A percentile compares a stretch with the other conserved stretches of the same genome.
phyloP scores from a whole-genome alignment of 2,888 invertebrate genomes.

The Choreutis nemorana region DNA sequence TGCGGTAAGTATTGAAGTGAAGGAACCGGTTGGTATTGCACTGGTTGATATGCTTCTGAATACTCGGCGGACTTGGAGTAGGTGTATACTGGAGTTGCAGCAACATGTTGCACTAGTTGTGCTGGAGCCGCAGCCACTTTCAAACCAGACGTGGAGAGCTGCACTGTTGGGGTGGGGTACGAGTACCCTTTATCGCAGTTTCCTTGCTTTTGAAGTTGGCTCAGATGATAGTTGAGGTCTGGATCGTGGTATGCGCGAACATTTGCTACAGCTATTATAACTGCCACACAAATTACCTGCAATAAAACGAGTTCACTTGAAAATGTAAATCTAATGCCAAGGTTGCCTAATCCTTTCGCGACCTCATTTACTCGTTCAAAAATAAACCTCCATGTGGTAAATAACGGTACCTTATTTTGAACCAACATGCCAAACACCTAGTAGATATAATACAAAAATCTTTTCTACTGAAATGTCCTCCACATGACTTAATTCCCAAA shows the following conservation, averaged over 20 bases:
- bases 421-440: too few relatives aligned
- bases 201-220: constrained; percentile 39
- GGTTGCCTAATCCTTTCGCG: too few relatives aligned
- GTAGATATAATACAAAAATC: too few relatives aligned
- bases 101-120: constrained; percentile 13
- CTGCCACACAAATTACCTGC: constrained; percentile 31
- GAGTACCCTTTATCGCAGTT: constrained; percentile 39
- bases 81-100: constrained; percentile 21
- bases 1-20: constrained; percentile 24
- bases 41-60: constrained; percentile 27
- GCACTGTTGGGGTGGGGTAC: constrained; percentile 62
- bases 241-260: constrained; percentile 52
- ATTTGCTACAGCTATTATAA: constrained; percentile 25
- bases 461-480: too few relatives aligned
- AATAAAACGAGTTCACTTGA: too few relatives aligned
- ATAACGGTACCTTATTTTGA: too few relatives aligned
- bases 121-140: constrained; percentile 21
- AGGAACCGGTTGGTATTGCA: too few relatives aligned
- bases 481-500: too few relatives aligned
- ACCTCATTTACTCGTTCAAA: too few relatives aligned
- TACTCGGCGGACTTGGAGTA: constrained; percentile 2
- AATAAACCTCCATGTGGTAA: too few relatives aligned
- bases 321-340: too few relatives aligned
- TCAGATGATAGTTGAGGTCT: constrained; percentile 53
- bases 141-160: constrained; percentile 46